Evolutionary conservation across 2,113 vertebrate species (phyloP), one percentile per base, ranked within the genome.

Genomic region (Columba janthina): DNA sequence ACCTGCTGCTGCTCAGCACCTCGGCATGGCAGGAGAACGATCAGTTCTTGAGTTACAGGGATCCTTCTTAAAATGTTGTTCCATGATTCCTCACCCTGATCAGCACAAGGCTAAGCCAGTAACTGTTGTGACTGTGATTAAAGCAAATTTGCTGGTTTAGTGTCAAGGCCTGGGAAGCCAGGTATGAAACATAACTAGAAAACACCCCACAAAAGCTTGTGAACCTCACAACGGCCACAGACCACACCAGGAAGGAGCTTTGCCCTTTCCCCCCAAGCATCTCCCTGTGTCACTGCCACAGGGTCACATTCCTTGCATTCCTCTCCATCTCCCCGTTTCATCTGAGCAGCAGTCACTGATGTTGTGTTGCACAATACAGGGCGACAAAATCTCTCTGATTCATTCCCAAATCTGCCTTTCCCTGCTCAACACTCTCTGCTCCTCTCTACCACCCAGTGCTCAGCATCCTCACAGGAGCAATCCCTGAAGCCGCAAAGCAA

Each of bases 241-340:
- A 61, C 65, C 29, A 2, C 7, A 11, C 6, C 16, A 28, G 31
- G 18, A 85, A 31, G 15, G 32, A 21, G 5, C 17, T 78, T 58
- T 58, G 5, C 18, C 16, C 22, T 71, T 60, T n/a, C 40, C 20
- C 29, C 4, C 28, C 0, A 0, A 81, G 34, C 44, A n/a, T 20
- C 62, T 81, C 50, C 32, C 28, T 5, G 21, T 5, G 21, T 5
- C 76, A 1, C 3, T 61, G 40, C 51, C 5, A 6, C 64, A 11
- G 25, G 15, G 44, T 46, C 2, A 8, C 13, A 6, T 0, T 10
- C 40, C 20, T 1, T 1, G 15, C 14, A 14, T 3, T 54, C 58
- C 26, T 60, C 54, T 60, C 32, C 19, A 7, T 3, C 13, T 56
- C 44, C 4, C 44, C 4, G 2, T 76, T 72, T 31, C 8, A 2